Evolutionary conservation across 2,113 vertebrate genomes (phyloP).

Genomic region (rabbit (Oryctolagus cuniculus)): DNA sequence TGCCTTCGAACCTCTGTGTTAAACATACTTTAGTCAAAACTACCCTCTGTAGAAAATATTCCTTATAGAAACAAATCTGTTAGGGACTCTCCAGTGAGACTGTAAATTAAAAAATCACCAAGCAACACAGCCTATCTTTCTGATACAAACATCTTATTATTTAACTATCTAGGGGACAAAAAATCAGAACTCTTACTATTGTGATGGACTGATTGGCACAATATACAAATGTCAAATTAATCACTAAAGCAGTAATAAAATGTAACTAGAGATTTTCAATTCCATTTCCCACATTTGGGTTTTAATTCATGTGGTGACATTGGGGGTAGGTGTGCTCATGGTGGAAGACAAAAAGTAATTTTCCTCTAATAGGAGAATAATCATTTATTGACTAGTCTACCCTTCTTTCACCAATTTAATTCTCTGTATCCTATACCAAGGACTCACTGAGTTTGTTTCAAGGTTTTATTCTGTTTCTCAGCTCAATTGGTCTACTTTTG

Average conservation of each 20-base stretch:
- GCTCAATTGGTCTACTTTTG: not conserved
- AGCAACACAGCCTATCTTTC: not conserved
- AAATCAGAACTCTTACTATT: not conserved
- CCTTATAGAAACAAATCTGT: not conserved
- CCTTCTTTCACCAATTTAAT: not conserved
- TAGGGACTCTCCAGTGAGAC: not conserved
- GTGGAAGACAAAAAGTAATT: not conserved
- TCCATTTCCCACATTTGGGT: not conserved
- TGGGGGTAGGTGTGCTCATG: no score
- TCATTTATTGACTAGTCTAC: not conserved
- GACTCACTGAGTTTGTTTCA: not conserved
- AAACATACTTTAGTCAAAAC: not conserved
- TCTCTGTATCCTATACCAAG: not conserved
- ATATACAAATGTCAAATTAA: not conserved
- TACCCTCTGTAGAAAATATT: not conserved
- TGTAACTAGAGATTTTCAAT: not conserved
- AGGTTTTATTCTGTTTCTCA: not conserved
- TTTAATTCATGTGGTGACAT: not conserved
- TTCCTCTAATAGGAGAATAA: not conserved
- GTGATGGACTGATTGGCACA: not conserved
- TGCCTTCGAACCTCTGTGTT: not conserved
- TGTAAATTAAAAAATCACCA: not conserved
- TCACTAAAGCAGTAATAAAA: not conserved
- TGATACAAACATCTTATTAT: not conserved
- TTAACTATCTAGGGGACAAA: not conserved